These are phyloP conservation scores for Papilio aristodemus DNA, from an alignment of 1,140 invertebrate genomes.

Conservation along the genomic window DNA sequence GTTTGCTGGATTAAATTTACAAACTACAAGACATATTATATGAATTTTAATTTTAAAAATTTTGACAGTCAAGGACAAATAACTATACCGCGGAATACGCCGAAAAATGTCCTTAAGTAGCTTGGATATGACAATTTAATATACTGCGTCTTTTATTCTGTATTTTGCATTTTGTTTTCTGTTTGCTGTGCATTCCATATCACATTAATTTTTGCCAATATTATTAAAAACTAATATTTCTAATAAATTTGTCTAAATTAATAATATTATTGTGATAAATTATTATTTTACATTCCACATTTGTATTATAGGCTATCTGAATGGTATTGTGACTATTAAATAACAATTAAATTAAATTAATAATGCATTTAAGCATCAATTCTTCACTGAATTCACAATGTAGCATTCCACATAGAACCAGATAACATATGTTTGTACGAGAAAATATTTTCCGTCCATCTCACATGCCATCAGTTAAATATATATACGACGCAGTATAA, in stretches of 20 bases:
- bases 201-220: too few species aligned
- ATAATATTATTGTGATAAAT: constrained; percentile 11
- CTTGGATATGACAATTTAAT: not conserved
- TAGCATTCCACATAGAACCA: not conserved
- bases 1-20: not conserved
- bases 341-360: constrained; percentile 5
- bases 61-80: too few species aligned
- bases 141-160: constrained; percentile 12
- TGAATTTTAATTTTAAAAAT: too few species aligned
- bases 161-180: not conserved
- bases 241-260: too few species aligned
- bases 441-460: constrained; percentile 15
- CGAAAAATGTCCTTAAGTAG: not conserved
- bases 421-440: not conserved
- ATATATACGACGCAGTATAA: constrained; percentile 1
- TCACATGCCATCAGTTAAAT: not conserved
- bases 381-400: not conserved
- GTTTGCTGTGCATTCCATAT: not conserved
- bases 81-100: not conserved
- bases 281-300: constrained; percentile 15
- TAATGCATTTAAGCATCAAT: constrained; percentile 5
- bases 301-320: constrained; percentile 2
- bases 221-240: too few species aligned
- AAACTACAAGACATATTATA: not conserved
- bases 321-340: not conserved